Evolutionary conservation across 2,113 vertebrate genomes (phyloP).

Genomic region (Saguinus midas): DNA sequence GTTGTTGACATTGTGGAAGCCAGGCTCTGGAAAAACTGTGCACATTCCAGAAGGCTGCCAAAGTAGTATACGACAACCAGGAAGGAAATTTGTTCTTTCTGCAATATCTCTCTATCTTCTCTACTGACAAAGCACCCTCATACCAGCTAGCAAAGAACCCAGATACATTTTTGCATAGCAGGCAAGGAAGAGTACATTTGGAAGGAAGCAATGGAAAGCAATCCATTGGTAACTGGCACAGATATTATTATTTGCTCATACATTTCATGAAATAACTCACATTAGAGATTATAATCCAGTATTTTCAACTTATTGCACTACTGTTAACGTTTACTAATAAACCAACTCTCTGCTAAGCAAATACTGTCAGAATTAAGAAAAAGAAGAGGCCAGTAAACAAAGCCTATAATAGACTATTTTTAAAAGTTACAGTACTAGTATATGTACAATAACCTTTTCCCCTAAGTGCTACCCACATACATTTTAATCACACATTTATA

Average conservation of each 20-base stretch:
- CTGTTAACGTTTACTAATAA: conserved; percentile 30
- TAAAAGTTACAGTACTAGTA: neutral
- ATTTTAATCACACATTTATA: conserved; percentile 22
- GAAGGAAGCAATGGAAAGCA: neutral
- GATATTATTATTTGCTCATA: conserved; percentile 9
- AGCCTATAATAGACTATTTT: neutral
- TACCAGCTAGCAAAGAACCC: neutral
- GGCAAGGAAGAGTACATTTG: conserved; percentile 2
- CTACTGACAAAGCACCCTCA: neutral
- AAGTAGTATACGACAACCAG: neutral
- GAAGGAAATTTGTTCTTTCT: neutral
- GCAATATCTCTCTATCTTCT: neutral
- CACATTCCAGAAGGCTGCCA: neutral
- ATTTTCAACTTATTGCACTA: neutral
- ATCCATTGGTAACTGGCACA: neutral
- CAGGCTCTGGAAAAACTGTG: neutral
- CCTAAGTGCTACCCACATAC: neutral
- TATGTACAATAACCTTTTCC: neutral
- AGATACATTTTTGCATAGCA: neutral
- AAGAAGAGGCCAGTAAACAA: conserved; percentile 1
- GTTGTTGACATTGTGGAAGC: neutral
- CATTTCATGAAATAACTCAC: conserved; percentile 30
- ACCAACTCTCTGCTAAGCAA: neutral
- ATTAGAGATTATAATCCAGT: neutral
- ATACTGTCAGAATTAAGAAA: conserved; percentile 40